Conservation (phyloP, 2,113 vertebrate genomes). For the Merops nubicus region DNA sequence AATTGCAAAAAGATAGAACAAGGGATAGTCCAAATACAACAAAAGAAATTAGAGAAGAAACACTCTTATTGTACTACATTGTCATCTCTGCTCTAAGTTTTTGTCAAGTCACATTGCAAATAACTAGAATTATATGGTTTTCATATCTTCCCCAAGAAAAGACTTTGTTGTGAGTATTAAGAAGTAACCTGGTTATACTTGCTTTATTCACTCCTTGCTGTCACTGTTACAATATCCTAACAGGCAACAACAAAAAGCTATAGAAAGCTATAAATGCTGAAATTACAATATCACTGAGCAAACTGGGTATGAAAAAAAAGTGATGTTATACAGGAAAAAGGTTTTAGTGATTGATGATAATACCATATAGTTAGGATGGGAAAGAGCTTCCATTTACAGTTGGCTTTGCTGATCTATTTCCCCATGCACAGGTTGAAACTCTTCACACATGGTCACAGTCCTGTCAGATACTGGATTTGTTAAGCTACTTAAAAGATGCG, state of each 20-base stretch:
- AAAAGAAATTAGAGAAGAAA: neutral
- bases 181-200: neutral
- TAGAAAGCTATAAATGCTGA: neutral
- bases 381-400: neutral
- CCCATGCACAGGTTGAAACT: neutral
- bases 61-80: neutral
- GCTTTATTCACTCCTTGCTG: neutral
- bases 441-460: neutral
- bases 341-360: neutral
- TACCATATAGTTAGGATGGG: neutral
- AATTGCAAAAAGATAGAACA: neutral
- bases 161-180: neutral
- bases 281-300: neutral
- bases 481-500: neutral
- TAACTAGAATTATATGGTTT: neutral
- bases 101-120: neutral
- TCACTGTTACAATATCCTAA: neutral
- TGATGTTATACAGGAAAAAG: neutral
- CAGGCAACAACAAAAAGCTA: neutral
- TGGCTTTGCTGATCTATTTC: neutral
- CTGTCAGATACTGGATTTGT: neutral
- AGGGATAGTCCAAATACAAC: neutral
- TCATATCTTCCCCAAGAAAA: neutral
- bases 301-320: neutral
- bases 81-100: neutral